Evolutionary conservation across 2,797 vertebrate species (phyloP).

Genomic region (Pseudochirops cupreus): DNA sequence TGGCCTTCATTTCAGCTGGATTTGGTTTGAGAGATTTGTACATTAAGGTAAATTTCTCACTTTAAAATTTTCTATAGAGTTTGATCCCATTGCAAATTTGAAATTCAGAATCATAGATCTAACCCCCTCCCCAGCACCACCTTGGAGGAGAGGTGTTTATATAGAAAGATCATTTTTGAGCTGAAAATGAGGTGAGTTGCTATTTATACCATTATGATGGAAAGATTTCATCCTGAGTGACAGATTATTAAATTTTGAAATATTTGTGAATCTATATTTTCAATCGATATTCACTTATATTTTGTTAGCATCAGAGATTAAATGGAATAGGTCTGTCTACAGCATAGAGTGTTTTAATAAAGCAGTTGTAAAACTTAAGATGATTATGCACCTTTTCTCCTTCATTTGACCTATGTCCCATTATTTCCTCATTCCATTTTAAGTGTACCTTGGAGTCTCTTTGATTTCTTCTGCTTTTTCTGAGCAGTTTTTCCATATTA

Average conservation of each 20-base stretch:
- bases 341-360: slow-evolving; percentile 9
- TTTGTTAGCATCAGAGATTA: slow-evolving; percentile 42
- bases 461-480: neutral
- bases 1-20: slow-evolving; percentile 58
- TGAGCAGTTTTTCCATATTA: neutral
- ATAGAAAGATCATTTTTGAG: slow-evolving; percentile 11
- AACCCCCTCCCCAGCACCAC: neutral
- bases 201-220: slow-evolving; percentile 3
- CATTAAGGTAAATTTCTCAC: slow-evolving; percentile 35
- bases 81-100: slow-evolving; percentile 41
- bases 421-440: neutral
- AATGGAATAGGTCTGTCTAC: neutral
- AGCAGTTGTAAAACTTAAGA: neutral
- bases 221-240: slow-evolving; percentile 21
- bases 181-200: slow-evolving; percentile 27
- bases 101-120: slow-evolving; percentile 50
- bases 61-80: slow-evolving; percentile 45
- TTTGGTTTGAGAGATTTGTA: slow-evolving; percentile 8
- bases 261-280: slow-evolving; percentile 14
- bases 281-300: slow-evolving; percentile 16
- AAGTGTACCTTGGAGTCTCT: neutral
- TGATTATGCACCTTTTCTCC: neutral
- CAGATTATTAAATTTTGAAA: slow-evolving; percentile 50
- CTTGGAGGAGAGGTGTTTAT: neutral
- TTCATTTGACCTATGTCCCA: neutral